Evolutionary conservation across 2,888 invertebrate genomes (phyloP).

Genomic region (Cordilura impudica): DNA sequence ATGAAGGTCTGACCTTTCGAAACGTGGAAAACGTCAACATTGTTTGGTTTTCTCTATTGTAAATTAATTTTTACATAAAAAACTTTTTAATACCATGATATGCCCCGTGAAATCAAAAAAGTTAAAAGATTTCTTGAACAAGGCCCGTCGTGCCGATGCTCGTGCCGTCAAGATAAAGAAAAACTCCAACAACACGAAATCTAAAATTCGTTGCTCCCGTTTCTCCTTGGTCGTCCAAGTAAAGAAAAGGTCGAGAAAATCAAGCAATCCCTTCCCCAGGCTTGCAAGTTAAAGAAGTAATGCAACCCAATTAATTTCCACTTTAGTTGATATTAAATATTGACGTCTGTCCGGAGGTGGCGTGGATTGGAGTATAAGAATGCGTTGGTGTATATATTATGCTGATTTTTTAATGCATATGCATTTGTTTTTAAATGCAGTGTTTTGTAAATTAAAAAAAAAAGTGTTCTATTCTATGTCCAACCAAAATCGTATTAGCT

Average conservation of each 20-base stretch:
- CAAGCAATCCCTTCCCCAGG: conserved; percentile 99
- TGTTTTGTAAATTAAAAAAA: no score
- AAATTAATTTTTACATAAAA: conserved; percentile 64
- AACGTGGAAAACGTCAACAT: conserved; percentile 75
- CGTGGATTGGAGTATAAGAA: background rate
- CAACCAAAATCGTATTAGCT: no score
- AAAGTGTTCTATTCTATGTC: no score
- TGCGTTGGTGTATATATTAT: background rate
- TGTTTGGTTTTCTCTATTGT: conserved; percentile 67
- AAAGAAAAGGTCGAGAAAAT: conserved; percentile 99
- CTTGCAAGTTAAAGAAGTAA: conserved; percentile 94
- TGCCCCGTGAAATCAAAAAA: conserved; percentile 99
- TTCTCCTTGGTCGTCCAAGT: conserved; percentile 96
- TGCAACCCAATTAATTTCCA: conserved; percentile 79
- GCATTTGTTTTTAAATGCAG: conserved; percentile 2
- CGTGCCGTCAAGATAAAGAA: conserved; percentile 98
- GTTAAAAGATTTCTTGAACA: conserved; percentile 99
- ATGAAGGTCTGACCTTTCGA: no score
- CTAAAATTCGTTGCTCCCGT: conserved; percentile 98
- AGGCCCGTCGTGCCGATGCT: conserved; percentile 98
- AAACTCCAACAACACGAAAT: conserved; percentile 97
- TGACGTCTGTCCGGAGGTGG: no score
- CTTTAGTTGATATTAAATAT: conserved; percentile 19
- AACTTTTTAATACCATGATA: conserved; percentile 67
- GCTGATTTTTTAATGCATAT: conserved; percentile 19